Base-by-base conservation (phyloP, 2,113 vertebrate species). In the Paralichthys olivaceus region DNA sequence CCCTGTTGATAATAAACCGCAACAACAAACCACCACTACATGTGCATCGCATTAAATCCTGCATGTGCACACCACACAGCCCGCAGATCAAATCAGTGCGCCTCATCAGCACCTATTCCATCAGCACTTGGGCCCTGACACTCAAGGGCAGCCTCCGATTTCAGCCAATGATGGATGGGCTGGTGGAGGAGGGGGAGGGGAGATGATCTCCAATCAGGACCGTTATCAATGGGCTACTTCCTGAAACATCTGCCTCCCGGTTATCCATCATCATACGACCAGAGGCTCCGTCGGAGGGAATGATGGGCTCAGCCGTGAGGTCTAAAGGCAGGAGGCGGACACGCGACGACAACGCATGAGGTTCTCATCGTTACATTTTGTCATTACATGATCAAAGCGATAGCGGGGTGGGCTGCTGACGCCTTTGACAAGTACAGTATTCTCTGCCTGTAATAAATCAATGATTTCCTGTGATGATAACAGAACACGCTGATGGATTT, bases 181-280 rank as follows among this genome's bases (percentile, higher is more conserved):
- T 69, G 80, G 26, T 45, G 67, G 71, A 51, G 34, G 4, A 12
- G 28, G 51, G 72, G 72, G 69, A 11, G 79, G 67, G 81, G 37
- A 9, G 72, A 64, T 56, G 64, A 84, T 77, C 32, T 79, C 77
- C 73, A 80, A 87, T 88, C 83, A 74, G 80, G 79, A 83, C 40
- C 0, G 56, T 86, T 82, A 90, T 90, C 89, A 87, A 87, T 85
- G 81, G 71, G 71, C 72, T 79, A 76, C 86, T 90, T 90, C 90
- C 89, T 86, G 87, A 79, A 87, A 89, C 89, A 92, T 90, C 87
- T 91, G 89, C 83, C 58, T 26, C 72, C 37, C 9, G 17, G 89
- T 84, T 86, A 88, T 92, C 86, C 73, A 86, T 91, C 89, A 92
- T 70, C 58, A 2, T 69, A 56, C 53, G 43, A 77, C 55, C 80